Percentiles rank a stretch among this genome's conserved stretches.
These are phyloP conservation scores for Harpagifer antarcticus DNA, from an alignment of 2,797 vertebrate genomes.

Conservation along the genomic window DNA sequence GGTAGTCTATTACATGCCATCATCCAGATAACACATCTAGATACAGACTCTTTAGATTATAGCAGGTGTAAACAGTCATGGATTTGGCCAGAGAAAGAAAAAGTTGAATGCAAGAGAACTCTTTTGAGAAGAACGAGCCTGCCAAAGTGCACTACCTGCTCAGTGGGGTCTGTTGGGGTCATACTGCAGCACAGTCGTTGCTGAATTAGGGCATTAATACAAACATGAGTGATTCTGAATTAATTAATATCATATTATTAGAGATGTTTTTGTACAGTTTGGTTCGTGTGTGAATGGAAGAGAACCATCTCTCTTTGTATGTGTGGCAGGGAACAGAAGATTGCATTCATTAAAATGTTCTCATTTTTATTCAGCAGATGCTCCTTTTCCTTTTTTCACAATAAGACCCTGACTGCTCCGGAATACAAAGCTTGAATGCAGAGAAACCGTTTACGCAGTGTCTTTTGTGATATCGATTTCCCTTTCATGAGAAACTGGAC, in stretches of 20 bases:
- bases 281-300: conserved; percentile 42
- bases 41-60: neutral
- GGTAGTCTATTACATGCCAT: conserved; percentile 20
- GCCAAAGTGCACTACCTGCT: conserved; percentile 17
- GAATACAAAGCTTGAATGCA: conserved; percentile 58
- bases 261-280: conserved; percentile 61
- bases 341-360: conserved; percentile 55
- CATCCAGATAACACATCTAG: neutral
- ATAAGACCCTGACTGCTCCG: conserved; percentile 38
- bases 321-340: conserved; percentile 59
- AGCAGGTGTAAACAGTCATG: neutral
- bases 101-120: too few species aligned
- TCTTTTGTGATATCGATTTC: conserved; percentile 59
- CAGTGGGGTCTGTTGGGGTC: conserved; percentile 28
- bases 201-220: conserved; percentile 38
- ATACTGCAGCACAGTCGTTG: conserved; percentile 31
- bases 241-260: conserved; percentile 43
- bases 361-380: conserved; percentile 63
- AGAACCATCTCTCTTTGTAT: conserved; percentile 23
- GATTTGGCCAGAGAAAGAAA: neutral
- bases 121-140: neutral
- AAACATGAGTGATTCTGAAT: conserved; percentile 35
- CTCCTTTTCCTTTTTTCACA: conserved; percentile 57
- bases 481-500: conserved; percentile 37
- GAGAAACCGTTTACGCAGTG: conserved; percentile 46